A percentile compares a stretch with the other conserved stretches of the same genome.
Conservation (phyloP, 2,888 invertebrate species). For the Yponomeuta cagnagella region DNA sequence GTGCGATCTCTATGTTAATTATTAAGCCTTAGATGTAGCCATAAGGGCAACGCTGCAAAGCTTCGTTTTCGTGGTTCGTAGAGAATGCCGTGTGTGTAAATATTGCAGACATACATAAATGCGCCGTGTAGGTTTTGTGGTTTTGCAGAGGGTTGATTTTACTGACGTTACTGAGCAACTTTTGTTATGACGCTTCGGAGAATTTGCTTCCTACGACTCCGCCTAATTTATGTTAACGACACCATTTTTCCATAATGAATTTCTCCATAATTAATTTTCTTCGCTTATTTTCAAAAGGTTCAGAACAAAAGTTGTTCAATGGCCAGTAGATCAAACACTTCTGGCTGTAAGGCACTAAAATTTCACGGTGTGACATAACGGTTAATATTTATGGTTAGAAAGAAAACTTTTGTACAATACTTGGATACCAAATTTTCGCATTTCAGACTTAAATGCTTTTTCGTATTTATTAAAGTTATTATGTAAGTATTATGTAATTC, state of each 20-base stretch:
- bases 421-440: constrained; percentile 71
- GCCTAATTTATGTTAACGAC: no score
- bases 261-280: no score
- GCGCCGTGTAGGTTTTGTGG: no score
- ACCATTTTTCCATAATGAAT: no score
- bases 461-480: constrained; percentile 61
- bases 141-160: no score
- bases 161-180: no score
- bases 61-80: constrained; percentile 34
- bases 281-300: no score
- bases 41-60: constrained; percentile 47
- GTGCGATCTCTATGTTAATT: constrained; percentile 54
- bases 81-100: constrained; percentile 37
- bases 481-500: constrained; percentile 56
- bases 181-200: no score
- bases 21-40: constrained; percentile 50
- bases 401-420: constrained; percentile 69
- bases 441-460: constrained; percentile 64
- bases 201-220: no score
- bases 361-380: constrained; percentile 24
- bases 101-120: neutral
- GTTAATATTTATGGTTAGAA: constrained; percentile 37
- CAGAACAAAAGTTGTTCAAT: no score
- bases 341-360: no score
- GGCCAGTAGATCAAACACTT: no score